Base-by-base conservation (phyloP, 2,888 invertebrate species). In the Rutpela maculata region DNA sequence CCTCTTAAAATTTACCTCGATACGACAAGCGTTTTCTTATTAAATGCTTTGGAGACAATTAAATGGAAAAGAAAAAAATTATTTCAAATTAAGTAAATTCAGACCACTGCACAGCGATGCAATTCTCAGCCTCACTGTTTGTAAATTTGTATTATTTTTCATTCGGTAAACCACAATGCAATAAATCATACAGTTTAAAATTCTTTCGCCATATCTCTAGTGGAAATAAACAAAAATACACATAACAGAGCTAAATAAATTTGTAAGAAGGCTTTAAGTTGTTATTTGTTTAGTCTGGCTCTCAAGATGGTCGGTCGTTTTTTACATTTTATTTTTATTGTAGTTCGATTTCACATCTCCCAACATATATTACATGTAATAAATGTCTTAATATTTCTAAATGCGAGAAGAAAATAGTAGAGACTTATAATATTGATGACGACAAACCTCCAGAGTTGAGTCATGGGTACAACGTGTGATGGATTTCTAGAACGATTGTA, bases 281-380 rank as follows among this genome's bases (percentile, higher is more conserved):
- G 15, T 60, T 12, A 60, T 31, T 60, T 60, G 60, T 60, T 60
- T 60, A 60, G 60, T 60, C 60, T 60, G 4, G 60, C 0, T 26
- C 60, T 26, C 26, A 26, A 17, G n/a, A n/a, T n/a, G 50, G 60
- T 26, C 2, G 50, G 60, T 26, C 7, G 60, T 9, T 60, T 26
- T 59, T 60, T n/a, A n/a, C 7, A 31, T 60, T 31, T 60, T 15
- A n/a, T 60, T n/a, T 60, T 60, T 60, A 60, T 31, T 60, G 15
- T 31, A 15, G 6, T 60, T 60, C 12, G 31, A 9, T 60, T 60
- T 22, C 26, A 22, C n/a, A 22, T 26, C n/a, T 26, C 0, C 7
- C 15, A 50, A 15, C 50, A 17, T 50, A 50, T 50, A 50, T 50
- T n/a, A 50, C 50, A 3, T 50, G 5, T 50, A 43, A 50, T 50